A percentile compares a stretch with the other conserved stretches of the same genome.
Evolutionary conservation across 1,140 invertebrate genomes (phyloP).

Genomic region (Drosophila setifemur): DNA sequence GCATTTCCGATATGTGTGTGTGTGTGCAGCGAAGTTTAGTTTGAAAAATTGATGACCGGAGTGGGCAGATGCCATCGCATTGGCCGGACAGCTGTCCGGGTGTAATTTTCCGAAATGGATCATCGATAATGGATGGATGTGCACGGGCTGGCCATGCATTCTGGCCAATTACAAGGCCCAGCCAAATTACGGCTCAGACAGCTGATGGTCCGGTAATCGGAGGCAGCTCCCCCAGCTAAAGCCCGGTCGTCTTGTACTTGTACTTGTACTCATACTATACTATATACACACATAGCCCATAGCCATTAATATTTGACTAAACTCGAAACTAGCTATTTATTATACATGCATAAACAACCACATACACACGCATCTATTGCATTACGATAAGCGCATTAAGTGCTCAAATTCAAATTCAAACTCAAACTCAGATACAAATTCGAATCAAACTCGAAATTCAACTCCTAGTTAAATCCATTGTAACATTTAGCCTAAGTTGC

Average conservation of each 20-base stretch:
- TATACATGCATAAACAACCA: slow-evolving; percentile 53
- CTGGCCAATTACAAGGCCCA: slow-evolving; percentile 51
- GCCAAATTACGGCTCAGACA: slow-evolving; percentile 52
- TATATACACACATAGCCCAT: slow-evolving; percentile 33
- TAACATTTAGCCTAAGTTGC: slow-evolving; percentile 55
- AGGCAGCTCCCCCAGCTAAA: slow-evolving; percentile 20
- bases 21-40: slow-evolving; percentile 19
- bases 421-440: slow-evolving; percentile 43
- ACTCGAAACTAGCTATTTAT: slow-evolving; percentile 73
- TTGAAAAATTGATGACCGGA: slow-evolving; percentile 31
- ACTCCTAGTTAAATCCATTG: slow-evolving; percentile 44
- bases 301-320: slow-evolving; percentile 73
- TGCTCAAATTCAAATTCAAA: slow-evolving; percentile 43
- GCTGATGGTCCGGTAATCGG: slow-evolving; percentile 41
- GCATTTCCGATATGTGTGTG: neutral
- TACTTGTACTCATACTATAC: slow-evolving; percentile 3
- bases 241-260: slow-evolving; percentile 6
- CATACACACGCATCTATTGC: slow-evolving; percentile 42
- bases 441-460: slow-evolving; percentile 17
- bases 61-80: slow-evolving; percentile 24
- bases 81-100: slow-evolving; percentile 52
- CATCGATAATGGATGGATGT: slow-evolving; percentile 61
- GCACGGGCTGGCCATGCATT: slow-evolving; percentile 19
- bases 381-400: slow-evolving; percentile 68
- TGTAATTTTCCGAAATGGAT: slow-evolving; percentile 66